Conservation (phyloP, 2,888 invertebrate genomes). For the Dicycla oo region DNA sequence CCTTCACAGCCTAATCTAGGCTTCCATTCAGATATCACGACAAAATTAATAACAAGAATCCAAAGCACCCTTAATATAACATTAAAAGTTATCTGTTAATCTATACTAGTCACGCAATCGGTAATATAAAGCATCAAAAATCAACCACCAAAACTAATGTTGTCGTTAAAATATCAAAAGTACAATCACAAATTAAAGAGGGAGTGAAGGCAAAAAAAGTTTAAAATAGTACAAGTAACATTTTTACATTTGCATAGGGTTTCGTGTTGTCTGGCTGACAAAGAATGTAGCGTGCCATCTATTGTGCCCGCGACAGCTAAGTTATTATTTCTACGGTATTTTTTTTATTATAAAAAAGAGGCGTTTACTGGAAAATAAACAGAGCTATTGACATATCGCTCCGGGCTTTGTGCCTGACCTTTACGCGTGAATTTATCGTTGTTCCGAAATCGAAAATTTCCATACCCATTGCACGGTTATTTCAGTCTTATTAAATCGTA, state of each 20-base stretch:
- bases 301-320: conserved; percentile 79
- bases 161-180: conserved; percentile 44
- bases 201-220: conserved; percentile 58
- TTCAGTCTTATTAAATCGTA: neutral
- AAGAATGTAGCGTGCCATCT: conserved; percentile 84
- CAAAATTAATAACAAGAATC: conserved; percentile 61
- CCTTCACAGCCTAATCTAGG: conserved; percentile 37
- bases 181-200: conserved; percentile 5
- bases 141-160: conserved; percentile 52
- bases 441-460: neutral
- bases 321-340: conserved; percentile 85
- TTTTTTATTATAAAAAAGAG: conserved; percentile 82
- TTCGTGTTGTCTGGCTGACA: conserved; percentile 72
- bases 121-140: conserved; percentile 45
- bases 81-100: conserved; percentile 53
- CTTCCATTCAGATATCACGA: conserved; percentile 57
- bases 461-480: conserved; percentile 63
- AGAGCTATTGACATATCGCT: conserved; percentile 86
- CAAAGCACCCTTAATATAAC: conserved; percentile 44
- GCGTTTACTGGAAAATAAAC: conserved; percentile 86
- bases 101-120: conserved; percentile 53
- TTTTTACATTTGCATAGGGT: conserved; percentile 82
- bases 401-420: conserved; percentile 64
- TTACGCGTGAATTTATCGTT: conserved; percentile 34
- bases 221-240: conserved; percentile 70